Evolutionary conservation across 2,888 invertebrate genomes (phyloP), one percentile per base, ranked within the genome.

Genomic region (Cephus rjabovi): DNA sequence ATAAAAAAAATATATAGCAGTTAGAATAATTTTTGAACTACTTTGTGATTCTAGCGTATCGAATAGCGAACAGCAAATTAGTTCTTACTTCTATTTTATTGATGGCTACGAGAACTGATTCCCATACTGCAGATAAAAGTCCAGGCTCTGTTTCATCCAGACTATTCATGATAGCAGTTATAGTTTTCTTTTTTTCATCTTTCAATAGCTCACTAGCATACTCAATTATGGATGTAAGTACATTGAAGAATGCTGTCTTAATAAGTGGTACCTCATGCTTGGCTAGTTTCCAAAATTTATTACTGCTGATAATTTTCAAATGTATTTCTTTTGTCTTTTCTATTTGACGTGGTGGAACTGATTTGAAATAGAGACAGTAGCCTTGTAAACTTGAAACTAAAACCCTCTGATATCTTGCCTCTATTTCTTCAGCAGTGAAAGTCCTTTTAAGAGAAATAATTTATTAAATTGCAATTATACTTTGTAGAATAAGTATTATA

Each of bases 241-340:
- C 93, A 82, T 93, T 93, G 91, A 94, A 97, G 94, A 96, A 96
- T n/a, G 95, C 94, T 3, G 94, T 90, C 86, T 92, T 93, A 30
- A 93, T 91, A 11, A 92, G 87, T 12, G 93, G 84, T 37, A 93
- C 89, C 84, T 93, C 93, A 86, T 94, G 93, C 83, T 94, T 94
- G 2, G 94, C 92, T 71, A 95, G 93, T 86, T 95, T 95, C 97
- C 97, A 97, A 92, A 96, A 97, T 88, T 94, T 94, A 34, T 90
- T 88, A 83, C 93, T 93, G 0, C 92, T 92, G 79, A 96, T 89
- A 76, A 97, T 92, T 76, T 92, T 92, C 3, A 86, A 83, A 83
- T 95, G 93, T 78, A 92, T 91, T 0, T 93, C 93, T 78, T 92
- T 89, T 73, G 93, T 93, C 88, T 94, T 93, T 73, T 93, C 89